phyloP scores from a whole-genome alignment of 23 tunicate genomes.

The Pegea sp. region DNA sequence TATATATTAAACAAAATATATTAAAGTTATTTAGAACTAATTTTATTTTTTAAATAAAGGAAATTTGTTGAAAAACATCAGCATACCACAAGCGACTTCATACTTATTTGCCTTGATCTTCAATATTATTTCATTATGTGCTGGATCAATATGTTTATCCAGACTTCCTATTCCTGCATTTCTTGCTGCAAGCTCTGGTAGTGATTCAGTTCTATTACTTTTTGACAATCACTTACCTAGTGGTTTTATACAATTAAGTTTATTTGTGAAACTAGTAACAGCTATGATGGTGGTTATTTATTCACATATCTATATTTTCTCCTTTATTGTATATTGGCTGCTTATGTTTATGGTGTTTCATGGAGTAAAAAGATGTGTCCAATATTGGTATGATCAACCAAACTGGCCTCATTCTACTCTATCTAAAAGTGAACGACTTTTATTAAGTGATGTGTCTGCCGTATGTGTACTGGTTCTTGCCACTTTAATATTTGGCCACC shows the following conservation, averaged over 20 bases:
- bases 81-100: conserved; percentile 26
- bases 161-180: conserved; percentile 51
- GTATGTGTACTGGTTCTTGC: conserved; percentile 16
- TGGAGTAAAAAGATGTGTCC: conserved; percentile 50
- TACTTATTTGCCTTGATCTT: conserved; percentile 78
- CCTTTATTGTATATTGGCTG: conserved; percentile 24
- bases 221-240: conserved; percentile 46
- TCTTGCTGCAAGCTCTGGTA: conserved; percentile 37
- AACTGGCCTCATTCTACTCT: conserved; percentile 74
- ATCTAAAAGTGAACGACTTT: conserved; percentile 27
- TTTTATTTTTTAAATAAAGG: too few species aligned
- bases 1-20: too few species aligned
- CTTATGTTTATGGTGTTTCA: conserved; percentile 24
- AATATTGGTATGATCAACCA: conserved; percentile 64
- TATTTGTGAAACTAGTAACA: conserved; percentile 47
- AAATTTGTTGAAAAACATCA: conserved; percentile 17
- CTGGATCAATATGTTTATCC: conserved; percentile 59
- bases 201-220: conserved; percentile 52
- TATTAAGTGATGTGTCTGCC: conserved; percentile 38
- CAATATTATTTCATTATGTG: conserved; percentile 43
- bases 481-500: conserved; percentile 51
- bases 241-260: conserved; percentile 26
- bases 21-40: too few species aligned
- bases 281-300: conserved; percentile 30
- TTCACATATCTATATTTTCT: conserved; percentile 4